Percentiles rank a stretch among this genome's conserved stretches.
Conservation (phyloP, 2,888 invertebrate species). For the Mongoloraphidia duomilia region DNA sequence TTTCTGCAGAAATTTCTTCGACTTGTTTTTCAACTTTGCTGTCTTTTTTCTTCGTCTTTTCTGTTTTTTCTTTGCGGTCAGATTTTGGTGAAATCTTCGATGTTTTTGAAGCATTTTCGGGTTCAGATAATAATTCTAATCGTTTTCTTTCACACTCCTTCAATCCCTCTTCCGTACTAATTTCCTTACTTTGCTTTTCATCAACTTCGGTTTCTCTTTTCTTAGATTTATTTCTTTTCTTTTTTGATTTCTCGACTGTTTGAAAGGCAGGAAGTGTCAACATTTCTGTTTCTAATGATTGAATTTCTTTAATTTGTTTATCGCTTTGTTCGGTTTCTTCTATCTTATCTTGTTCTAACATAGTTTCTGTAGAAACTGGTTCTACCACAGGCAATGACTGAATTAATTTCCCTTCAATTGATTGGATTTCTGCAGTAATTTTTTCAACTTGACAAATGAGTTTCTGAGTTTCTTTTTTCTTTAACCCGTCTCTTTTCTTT, state of each 20-base stretch:
- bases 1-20: too few relatives aligned
- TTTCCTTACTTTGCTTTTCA: neutral
- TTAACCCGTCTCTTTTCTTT: slow-evolving; percentile 3
- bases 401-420: slow-evolving; percentile 2
- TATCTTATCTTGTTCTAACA: neutral
- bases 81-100: slow-evolving; percentile 23
- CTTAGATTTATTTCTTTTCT: slow-evolving; percentile 1
- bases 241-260: neutral
- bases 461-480: slow-evolving; percentile 6
- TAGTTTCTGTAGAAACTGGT: neutral
- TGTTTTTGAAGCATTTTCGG: slow-evolving; percentile 34
- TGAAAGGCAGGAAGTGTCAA: too few relatives aligned
- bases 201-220: neutral
- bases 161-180: neutral
- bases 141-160: neutral
- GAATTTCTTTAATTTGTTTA: slow-evolving; percentile 3
- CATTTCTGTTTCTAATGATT: too few relatives aligned
- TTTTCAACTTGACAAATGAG: neutral
- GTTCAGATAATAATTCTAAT: slow-evolving; percentile 29
- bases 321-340: slow-evolving; percentile 4
- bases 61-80: too few relatives aligned
- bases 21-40: too few relatives aligned
- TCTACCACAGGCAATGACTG: slow-evolving; percentile 5
- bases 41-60: too few relatives aligned
- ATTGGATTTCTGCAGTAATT: too few relatives aligned